Evolutionary conservation across 2,113 vertebrate species (phyloP), one percentile per base, ranked within the genome.

Genomic region (Cisticola juncidis): DNA sequence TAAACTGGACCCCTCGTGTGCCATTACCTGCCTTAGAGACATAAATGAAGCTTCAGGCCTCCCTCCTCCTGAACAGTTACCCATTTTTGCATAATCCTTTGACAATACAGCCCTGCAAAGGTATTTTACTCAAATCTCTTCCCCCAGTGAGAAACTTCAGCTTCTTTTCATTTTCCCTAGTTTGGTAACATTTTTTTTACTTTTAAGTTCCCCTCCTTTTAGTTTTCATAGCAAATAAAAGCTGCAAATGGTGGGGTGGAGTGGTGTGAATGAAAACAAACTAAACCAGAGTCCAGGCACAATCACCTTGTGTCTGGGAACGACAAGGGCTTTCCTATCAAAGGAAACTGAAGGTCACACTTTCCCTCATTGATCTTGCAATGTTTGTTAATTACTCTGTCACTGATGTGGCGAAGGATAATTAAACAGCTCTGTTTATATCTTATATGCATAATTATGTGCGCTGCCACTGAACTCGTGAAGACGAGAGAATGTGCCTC

Each of bases 401-500:
- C 99, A 99, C 99, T 99, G 99, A 99, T 99, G 99, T 99, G 99
- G 99, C 99, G 99, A 99, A 99, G 99, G 99, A 99, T 99, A 99
- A 99, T 99, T 99, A 99, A 99, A 99, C 99, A 99, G 99, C 99
- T 99, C 99, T 99, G 99, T 99, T 99, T 99, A 99, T 99, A 99
- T 99, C 99, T 99, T 99, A 99, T 99, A 99, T 99, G 99, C 99
- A 99, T 99, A 99, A 99, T 99, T 99, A 99, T 99, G 99, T 99
- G 99, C 94, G 98, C 98, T 98, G 98, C 98, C 98, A 99, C 98
- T 99, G 98, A 98, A 98, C 98, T 99, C 99, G 98, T 98, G 98
- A 98, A 98, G 97, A 98, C 98, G 99, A 97, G 97, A 98, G 97
- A 97, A 98, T 97, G 98, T 78, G 96, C 97, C 97, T 98, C 97